These are phyloP conservation scores for Meriones psammophilus DNA, from an alignment of 2,797 vertebrate genomes.

Conservation along the genomic window DNA sequence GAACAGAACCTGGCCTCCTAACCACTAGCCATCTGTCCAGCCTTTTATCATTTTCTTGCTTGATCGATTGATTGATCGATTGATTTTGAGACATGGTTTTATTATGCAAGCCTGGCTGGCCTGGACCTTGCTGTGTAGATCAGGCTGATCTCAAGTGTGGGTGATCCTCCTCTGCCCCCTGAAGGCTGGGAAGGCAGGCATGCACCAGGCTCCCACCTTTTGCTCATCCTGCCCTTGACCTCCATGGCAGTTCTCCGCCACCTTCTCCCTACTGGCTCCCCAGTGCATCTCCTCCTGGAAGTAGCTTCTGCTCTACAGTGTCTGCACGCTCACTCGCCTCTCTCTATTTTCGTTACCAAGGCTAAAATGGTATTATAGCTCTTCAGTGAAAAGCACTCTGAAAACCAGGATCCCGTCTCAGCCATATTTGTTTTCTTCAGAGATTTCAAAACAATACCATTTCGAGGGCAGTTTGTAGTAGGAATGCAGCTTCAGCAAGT, in stretches of 20 bases:
- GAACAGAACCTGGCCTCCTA: not conserved
- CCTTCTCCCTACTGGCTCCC: not conserved
- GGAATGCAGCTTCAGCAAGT: not conserved
- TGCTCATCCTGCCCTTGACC: not conserved
- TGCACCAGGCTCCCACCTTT: not conserved
- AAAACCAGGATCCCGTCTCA: not conserved
- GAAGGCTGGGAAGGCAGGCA: not conserved
- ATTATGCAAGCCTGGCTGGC: not conserved
- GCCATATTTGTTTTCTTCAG: not conserved
- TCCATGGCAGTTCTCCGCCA: not conserved
- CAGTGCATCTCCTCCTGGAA: not conserved
- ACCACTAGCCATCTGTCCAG: not conserved
- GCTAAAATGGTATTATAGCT: not conserved
- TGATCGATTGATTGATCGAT: not conserved
- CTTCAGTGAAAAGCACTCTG: not conserved
- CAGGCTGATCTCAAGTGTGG: not conserved
- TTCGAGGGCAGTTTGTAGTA: not conserved
- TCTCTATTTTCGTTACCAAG: not conserved
- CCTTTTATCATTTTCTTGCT: not conserved
- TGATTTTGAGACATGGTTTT: not conserved
- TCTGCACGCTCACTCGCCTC: fast-evolving
- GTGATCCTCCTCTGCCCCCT: not conserved
- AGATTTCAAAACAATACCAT: not conserved
- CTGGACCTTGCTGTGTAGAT: not conserved
- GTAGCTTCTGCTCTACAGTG: not conserved